Base-by-base conservation (phyloP, 2,888 invertebrate species). In the Acheta domesticus region DNA sequence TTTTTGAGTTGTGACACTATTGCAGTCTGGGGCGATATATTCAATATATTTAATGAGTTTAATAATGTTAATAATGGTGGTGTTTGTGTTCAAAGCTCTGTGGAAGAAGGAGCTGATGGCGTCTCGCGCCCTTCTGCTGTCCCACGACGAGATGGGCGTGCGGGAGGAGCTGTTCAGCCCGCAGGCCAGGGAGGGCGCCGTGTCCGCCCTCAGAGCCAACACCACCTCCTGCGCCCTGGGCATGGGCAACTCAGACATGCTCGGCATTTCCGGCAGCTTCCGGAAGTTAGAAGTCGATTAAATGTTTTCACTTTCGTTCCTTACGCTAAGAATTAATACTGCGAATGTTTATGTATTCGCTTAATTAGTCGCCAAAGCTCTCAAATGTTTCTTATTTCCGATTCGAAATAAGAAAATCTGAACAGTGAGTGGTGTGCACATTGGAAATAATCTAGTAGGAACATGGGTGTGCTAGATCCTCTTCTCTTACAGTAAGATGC, bases 201-300 rank as follows among this genome's bases (percentile, higher is more conserved):
- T 94, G 4, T 93, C 93, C 0, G 94, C 93, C 0, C 86, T 94
- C 77, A 91, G 91, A 82, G 86, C 91, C 48, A 90, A 90, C 77
- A n/a, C 62, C n/a, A 79, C 78, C 19, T 23, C 76, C 12, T 76
- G 77, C 74, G 74, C 49, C 11, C 75, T 75, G 50, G 91, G 92
- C 36, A 90, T 90, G 8, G 84, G 85, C 74, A 84, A 82, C 76
- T 36, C 36, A 1, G 93, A 93, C 85, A 90, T 92, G 49, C 88
- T 91, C 86, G 93, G 93, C 2, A 89, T 94, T 62, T 92, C 91
- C 3, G 94, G 94, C 78, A 93, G 93, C 84, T 94, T 94, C 85
- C 89, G 94, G 82, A 94, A 94, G 86, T 89, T 94, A 78, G 93
- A 94, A 88, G 93, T 94, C 73, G 94, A 94, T 87, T 94, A 90